phyloP scores from a whole-genome alignment of 2,797 vertebrate genomes.

The Micrastur ruficollis region DNA sequence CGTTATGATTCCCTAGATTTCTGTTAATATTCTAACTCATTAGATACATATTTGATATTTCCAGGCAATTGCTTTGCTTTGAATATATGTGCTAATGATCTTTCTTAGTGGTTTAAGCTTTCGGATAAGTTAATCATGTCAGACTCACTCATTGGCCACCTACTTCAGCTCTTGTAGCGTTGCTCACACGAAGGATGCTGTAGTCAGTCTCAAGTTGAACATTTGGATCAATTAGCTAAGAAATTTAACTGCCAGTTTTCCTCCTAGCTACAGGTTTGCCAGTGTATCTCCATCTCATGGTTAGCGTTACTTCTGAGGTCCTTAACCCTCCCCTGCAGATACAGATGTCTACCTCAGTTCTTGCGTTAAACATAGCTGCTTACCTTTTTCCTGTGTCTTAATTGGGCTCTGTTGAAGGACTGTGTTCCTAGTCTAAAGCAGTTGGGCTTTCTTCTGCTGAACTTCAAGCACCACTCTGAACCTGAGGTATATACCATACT shows the following conservation, averaged over 20 bases:
- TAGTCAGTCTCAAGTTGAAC: background rate
- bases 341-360: background rate
- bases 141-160: background rate
- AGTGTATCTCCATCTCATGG: fast-evolving
- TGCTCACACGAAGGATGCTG: background rate
- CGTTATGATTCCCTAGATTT: background rate
- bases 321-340: background rate
- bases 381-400: background rate
- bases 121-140: background rate
- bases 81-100: background rate
- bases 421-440: background rate
- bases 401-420: background rate
- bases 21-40: background rate
- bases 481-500: no score
- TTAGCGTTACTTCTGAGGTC: background rate
- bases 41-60: background rate
- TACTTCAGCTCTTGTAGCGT: background rate
- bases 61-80: background rate
- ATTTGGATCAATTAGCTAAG: background rate
- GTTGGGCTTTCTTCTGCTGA: background rate
- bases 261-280: background rate
- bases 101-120: background rate
- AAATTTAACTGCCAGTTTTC: background rate
- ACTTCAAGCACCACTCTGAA: background rate
- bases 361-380: background rate